Base-by-base conservation (phyloP, 2,888 invertebrate genomes). In the Epistrophe eligans region DNA sequence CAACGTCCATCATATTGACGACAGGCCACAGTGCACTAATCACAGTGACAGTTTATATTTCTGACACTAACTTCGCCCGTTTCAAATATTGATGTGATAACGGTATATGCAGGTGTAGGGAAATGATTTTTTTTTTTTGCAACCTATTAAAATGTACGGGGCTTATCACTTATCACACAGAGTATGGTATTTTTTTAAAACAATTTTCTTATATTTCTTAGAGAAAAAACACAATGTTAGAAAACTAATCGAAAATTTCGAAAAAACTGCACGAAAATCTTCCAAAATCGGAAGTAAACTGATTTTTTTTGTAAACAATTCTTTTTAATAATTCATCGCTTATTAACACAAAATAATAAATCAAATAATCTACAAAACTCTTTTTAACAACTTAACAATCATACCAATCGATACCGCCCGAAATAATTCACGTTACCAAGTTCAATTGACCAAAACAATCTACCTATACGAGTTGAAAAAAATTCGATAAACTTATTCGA, bases 1-100 rank as follows among this genome's bases (percentile, higher is more conserved):
- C 91, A 90, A 93, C 92, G 93, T 93, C 93, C 93, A 93, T 93
- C 93, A 93, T 93, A 91, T 92, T 93, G 91, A 89, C 89, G 91
- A 89, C 89, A 73, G 85, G 48, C 77, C 77, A 76, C 82, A 45
- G 45, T 87, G 70, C 85, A 81, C 85, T 87, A 74, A 74, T 81
- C 80, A 70, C 81, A 50, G 40, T 66, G 52, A 72, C 58, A 67
- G 55, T 72, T 35, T 7, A 9, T 48, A 32, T 52, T 55, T 60
- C 45, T 38, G 73, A 19, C 77, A 66, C 62, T 70, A 13, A 15
- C 38, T 55, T 48, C 17, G 10, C 45, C 9, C 9, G 45, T 45
- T 60, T 62, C 5, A 45, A 66, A 8, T 40, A 57, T 32, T 57
- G 35, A 38, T 35, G 10, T 35, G 57, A 57, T 58, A 58, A 35